Percentiles rank a stretch among this genome's conserved stretches.
phyloP scores from a whole-genome alignment of 2,888 invertebrate genomes.

The Harpalus rubripes region DNA sequence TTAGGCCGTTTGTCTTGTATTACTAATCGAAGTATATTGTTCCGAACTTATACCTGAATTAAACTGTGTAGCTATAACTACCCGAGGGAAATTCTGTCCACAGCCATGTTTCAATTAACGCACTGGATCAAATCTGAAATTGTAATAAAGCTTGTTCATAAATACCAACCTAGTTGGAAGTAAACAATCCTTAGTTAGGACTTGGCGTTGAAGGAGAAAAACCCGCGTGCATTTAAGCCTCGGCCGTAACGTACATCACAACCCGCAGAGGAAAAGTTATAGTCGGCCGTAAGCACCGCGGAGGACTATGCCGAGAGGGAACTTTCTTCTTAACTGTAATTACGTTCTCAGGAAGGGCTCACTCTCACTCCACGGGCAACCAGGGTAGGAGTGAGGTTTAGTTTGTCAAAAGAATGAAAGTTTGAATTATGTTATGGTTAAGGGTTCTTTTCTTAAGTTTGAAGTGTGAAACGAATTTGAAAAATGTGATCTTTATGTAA shows the following conservation, averaged over 20 bases:
- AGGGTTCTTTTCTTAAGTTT: too few relatives aligned
- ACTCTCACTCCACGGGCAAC: neutral
- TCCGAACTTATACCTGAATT: neutral
- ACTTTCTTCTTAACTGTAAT: constrained; percentile 51
- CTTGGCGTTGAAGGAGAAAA: neutral
- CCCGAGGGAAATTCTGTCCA: neutral
- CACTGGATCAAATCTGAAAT: neutral
- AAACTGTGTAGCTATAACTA: too few relatives aligned
- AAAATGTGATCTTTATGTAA: too few relatives aligned
- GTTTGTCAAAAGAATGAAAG: too few relatives aligned
- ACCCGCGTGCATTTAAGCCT: constrained; percentile 12
- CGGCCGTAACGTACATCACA: constrained; percentile 25
- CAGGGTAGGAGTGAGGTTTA: neutral
- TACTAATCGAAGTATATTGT: neutral
- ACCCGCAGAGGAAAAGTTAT: constrained; percentile 45
- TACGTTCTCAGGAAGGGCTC: constrained; percentile 15
- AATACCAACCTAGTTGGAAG: neutral
- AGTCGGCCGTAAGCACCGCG: constrained; percentile 22
- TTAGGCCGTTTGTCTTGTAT: too few relatives aligned
- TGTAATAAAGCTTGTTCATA: neutral
- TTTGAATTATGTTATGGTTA: too few relatives aligned
- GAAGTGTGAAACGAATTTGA: too few relatives aligned
- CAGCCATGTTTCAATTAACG: neutral
- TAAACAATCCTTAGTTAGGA: constrained; percentile 7
- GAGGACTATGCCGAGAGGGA: neutral